phyloP scores from a whole-genome alignment of 2,888 invertebrate genomes.

The Nomada fucata region DNA sequence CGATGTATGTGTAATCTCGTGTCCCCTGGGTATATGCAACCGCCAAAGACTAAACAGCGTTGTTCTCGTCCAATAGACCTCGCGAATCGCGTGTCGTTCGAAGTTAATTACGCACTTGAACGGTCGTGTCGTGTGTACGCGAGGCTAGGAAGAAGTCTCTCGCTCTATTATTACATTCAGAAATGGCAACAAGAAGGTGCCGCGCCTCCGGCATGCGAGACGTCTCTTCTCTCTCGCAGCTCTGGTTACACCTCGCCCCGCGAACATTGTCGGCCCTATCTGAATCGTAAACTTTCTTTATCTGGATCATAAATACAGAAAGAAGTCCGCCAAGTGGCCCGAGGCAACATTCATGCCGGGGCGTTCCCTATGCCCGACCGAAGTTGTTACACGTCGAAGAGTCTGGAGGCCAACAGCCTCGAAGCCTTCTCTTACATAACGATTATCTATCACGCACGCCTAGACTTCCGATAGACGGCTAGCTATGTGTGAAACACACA shows the following conservation, averaged over 20 bases:
- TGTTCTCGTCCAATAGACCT: background rate
- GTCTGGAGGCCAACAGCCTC: conserved; percentile 70
- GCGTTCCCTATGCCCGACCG: conserved; percentile 29
- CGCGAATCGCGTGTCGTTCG: conserved; percentile 8
- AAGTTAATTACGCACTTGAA: conserved; percentile 25
- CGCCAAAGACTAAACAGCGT: too few species aligned
- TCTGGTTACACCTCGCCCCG: conserved; percentile 31
- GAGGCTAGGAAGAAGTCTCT: conserved; percentile 3
- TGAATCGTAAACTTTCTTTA: conserved; percentile 53
- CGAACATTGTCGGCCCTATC: conserved; percentile 37
- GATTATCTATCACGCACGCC: conserved; percentile 68
- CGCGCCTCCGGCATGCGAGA: conserved; percentile 15
- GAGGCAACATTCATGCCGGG: conserved; percentile 8
- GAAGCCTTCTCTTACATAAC: conserved; percentile 67
- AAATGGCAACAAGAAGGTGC: conserved; percentile 17
- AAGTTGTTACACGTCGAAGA: conserved; percentile 14
- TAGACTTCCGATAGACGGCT: conserved; percentile 74
- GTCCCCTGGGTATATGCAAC: too few species aligned
- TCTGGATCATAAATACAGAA: conserved; percentile 52
- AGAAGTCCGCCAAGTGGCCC: conserved; percentile 24
- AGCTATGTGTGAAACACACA: background rate
- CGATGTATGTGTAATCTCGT: too few species aligned
- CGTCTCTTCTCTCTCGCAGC: background rate
- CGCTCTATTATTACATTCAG: conserved; percentile 43
- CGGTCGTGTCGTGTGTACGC: background rate